These are phyloP conservation scores for Muschampia plurimacula DNA, from an alignment of 2,888 invertebrate genomes.

Conservation along the genomic window DNA sequence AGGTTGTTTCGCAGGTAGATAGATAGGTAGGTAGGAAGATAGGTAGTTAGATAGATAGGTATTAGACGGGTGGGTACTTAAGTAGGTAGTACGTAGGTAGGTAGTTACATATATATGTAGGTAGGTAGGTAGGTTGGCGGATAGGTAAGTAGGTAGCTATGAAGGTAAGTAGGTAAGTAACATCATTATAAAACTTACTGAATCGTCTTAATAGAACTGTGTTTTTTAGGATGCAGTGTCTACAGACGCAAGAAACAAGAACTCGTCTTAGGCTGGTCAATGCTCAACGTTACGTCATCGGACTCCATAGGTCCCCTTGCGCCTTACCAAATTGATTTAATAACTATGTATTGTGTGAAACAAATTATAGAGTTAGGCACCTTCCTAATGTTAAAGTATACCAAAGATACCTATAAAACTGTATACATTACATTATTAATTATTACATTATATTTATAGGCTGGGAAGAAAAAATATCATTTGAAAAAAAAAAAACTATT, in stretches of 20 bases:
- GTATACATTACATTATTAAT: too few relatives aligned
- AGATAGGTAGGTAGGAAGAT: too few relatives aligned
- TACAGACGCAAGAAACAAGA: constrained; percentile 8
- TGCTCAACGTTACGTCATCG: constrained; percentile 16
- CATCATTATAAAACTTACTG: background rate
- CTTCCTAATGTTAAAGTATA: background rate
- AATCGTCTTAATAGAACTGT: constrained; percentile 2
- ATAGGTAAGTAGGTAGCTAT: too few relatives aligned
- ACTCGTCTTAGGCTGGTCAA: constrained; percentile 8
- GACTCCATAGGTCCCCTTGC: background rate
- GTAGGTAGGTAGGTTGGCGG: too few relatives aligned
- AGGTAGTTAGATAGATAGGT: too few relatives aligned
- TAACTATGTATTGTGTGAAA: background rate
- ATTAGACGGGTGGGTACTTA: too few relatives aligned
- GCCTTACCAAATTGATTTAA: constrained; percentile 25
- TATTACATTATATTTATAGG: too few relatives aligned
- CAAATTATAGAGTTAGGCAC: background rate
- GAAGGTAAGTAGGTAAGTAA: background rate
- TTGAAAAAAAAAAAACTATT: too few relatives aligned
- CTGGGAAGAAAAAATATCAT: too few relatives aligned
- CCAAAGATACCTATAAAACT: background rate
- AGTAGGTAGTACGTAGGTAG: too few relatives aligned
- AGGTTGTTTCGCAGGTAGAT: background rate
- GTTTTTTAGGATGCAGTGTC: background rate
- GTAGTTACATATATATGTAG: too few relatives aligned